Evolutionary conservation across 23 tunicate genomes (phyloP), one percentile per base, ranked within the genome.

Genomic region (Diplosoma virens): DNA sequence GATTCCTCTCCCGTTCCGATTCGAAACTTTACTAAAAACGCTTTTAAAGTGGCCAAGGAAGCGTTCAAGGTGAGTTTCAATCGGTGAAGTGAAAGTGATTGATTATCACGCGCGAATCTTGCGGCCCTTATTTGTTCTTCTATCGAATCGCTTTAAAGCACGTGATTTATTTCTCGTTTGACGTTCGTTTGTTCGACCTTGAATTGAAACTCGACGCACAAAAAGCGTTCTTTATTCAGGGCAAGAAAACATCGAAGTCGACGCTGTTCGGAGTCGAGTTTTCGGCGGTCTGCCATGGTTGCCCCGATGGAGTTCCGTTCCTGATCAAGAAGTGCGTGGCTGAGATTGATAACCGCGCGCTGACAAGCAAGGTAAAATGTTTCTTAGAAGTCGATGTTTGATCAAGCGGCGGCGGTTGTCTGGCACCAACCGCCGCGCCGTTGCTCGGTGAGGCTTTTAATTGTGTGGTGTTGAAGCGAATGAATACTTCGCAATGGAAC

Each of bases 261-360:
- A 61, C 83, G 5, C 66, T 90, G 30, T 90, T 90, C 55, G 97
- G 97, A 3, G 87, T 90, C 22, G 83, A 81, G 14, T 84, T 90
- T 53, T 79, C 86, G 2, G 54, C 68, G 0, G 86, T 81, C 25
- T 58, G 75, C 6, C 79, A 73, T 45, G 82, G 64, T 45, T 11
- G 70, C 9, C 54, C 31, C 32, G 97, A 90, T 66, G 97, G 97
- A 23, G 75, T 90, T 48, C 97, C 97, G 6, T 66, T 61, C 32
- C 65, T 90, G 1, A 82, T 90, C 34, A 90, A 90, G 41, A 48
- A 66, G 22, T 90, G 97, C 31, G 71, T 90, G 30, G 90, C 90
- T 35, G 89, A 80, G 37, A 90, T 90, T 30, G 97, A 90, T 31
- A 90, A 84, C 56, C 79, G 90, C 7, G 90, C 85, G 3, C 78